Percentiles rank a stretch among this genome's conserved stretches.
These are phyloP conservation scores for Gambusia holbrooki DNA, from an alignment of 2,113 vertebrate species.

Conservation along the genomic window DNA sequence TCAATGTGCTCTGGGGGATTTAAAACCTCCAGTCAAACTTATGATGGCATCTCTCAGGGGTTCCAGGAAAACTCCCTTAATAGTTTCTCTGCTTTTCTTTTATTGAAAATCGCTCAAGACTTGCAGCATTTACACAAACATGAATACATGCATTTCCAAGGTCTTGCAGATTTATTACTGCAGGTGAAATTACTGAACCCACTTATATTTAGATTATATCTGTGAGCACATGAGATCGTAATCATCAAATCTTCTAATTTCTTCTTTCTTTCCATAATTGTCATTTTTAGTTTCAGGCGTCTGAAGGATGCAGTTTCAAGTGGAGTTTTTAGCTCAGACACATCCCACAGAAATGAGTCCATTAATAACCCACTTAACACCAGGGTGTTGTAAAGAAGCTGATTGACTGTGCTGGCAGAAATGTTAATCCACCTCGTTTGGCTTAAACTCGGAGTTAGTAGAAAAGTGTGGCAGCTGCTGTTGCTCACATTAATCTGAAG, in stretches of 20 bases:
- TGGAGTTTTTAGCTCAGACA: conserved; percentile 8
- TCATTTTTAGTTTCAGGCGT: background rate
- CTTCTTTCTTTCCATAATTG: background rate
- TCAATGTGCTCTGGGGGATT: conserved; percentile 59
- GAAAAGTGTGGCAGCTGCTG: conserved; percentile 53
- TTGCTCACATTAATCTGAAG: conserved; percentile 3
- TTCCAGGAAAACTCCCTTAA: conserved; percentile 38
- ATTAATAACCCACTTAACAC: conserved; percentile 74
- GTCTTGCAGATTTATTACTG: background rate
- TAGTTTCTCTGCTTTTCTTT: conserved; percentile 29
- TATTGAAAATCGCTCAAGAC: conserved; percentile 12
- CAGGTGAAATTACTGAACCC: background rate
- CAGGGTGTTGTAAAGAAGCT: conserved; percentile 44
- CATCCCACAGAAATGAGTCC: conserved; percentile 51
- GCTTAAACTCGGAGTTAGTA: conserved; percentile 35
- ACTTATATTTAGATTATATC: background rate
- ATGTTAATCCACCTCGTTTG: conserved; percentile 56
- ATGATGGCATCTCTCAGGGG: conserved; percentile 57
- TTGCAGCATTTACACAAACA: conserved; percentile 4
- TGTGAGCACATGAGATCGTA: background rate
- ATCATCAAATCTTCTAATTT: background rate
- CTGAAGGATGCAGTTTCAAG: background rate
- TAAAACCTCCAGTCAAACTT: conserved; percentile 61
- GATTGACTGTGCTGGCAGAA: conserved; percentile 60
- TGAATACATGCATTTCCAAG: background rate